Evolutionary conservation across 2,113 vertebrate species (phyloP).

Genomic region (Ardeotis arabs): DNA sequence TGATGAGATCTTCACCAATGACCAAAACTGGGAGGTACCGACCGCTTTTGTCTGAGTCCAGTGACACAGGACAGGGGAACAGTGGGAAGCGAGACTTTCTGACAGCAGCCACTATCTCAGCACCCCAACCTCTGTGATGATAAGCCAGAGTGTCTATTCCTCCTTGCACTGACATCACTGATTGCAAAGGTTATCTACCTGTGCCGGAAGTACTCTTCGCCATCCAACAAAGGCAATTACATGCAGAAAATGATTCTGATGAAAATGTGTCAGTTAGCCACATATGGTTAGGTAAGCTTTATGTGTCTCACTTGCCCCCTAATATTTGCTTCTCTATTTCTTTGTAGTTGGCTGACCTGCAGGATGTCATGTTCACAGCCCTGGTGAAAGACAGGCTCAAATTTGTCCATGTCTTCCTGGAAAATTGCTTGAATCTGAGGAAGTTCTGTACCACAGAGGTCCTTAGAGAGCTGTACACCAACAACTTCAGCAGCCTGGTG

Average conservation of each 20-base stretch:
- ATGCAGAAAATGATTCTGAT: background rate
- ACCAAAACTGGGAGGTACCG: constrained; percentile 80
- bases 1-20: constrained; percentile 83
- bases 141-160: background rate
- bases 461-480: constrained; percentile 85
- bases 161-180: background rate
- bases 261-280: background rate
- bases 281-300: background rate
- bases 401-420: constrained; percentile 92
- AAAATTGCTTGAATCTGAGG: constrained; percentile 86
- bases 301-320: background rate
- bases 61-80: background rate
- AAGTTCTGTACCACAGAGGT: constrained; percentile 87
- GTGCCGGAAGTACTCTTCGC: background rate
- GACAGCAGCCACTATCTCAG: background rate
- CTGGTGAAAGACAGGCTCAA: constrained; percentile 89
- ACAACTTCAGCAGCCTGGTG: constrained; percentile 84
- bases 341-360: constrained; percentile 88
- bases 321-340: background rate
- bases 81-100: background rate
- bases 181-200: background rate
- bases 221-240: background rate
- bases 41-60: background rate
- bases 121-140: background rate
- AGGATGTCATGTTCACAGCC: constrained; percentile 91